These are phyloP conservation scores for Scophthalmus maximus DNA, from an alignment of 2,113 vertebrate species.

Conservation along the genomic window DNA sequence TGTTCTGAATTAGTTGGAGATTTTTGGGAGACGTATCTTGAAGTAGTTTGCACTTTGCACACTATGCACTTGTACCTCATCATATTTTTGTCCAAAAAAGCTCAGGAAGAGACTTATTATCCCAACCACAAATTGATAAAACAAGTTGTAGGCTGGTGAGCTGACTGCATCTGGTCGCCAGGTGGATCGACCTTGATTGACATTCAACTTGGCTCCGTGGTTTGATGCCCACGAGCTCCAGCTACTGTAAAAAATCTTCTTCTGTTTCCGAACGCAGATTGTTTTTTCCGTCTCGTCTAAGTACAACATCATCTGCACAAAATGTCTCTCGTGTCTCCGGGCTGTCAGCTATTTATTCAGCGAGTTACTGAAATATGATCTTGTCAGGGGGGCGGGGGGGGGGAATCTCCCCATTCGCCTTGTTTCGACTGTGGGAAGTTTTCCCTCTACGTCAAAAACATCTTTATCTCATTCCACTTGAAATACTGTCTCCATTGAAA, in stretches of 20 bases:
- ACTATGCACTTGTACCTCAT: too few relatives aligned
- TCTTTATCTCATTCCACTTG: slow-evolving; percentile 20
- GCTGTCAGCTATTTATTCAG: slow-evolving; percentile 16
- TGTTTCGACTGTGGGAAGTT: slow-evolving; percentile 5
- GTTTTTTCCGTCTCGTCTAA: slow-evolving; percentile 21
- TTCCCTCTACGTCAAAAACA: slow-evolving; percentile 11
- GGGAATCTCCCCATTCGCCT: neutral
- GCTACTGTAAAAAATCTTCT: slow-evolving; percentile 4
- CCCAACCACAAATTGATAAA: too few relatives aligned
- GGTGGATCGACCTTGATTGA: slow-evolving; percentile 9
- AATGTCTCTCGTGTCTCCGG: slow-evolving; percentile 16
- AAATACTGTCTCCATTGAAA: slow-evolving; percentile 26
- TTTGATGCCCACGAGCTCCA: slow-evolving; percentile 4
- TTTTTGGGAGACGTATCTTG: too few relatives aligned
- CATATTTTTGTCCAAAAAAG: neutral
- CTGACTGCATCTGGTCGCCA: slow-evolving; percentile 6
- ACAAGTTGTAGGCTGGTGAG: too few relatives aligned
- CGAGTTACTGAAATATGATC: slow-evolving; percentile 27
- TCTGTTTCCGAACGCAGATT: slow-evolving; percentile 30
- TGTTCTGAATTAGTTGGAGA: too few relatives aligned
- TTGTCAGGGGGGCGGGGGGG: too few relatives aligned
- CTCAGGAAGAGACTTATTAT: too few relatives aligned
- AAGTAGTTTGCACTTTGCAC: too few relatives aligned
- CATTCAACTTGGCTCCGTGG: slow-evolving; percentile 6
- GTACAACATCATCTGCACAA: slow-evolving; percentile 15